These are phyloP conservation scores for Philypnodon macrostomus DNA, from an alignment of 2,797 vertebrate genomes.

Conservation along the genomic window DNA sequence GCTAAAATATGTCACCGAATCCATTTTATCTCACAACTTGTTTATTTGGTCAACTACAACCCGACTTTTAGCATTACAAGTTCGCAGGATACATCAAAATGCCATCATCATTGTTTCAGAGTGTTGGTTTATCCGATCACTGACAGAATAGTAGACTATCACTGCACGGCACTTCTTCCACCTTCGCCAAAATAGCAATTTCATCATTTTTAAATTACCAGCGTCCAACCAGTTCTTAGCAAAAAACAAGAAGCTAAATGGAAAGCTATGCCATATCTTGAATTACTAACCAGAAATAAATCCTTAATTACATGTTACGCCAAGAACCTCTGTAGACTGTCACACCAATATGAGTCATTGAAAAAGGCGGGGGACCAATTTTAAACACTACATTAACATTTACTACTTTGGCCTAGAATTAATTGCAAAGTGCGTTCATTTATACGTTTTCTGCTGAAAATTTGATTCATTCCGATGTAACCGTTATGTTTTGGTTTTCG, in stretches of 20 bases:
- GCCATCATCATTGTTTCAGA: too few relatives aligned
- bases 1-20: too few relatives aligned
- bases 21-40: too few relatives aligned
- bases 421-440: conserved; percentile 15
- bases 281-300: conserved; percentile 61
- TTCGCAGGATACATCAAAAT: too few relatives aligned
- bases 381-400: conserved; percentile 36
- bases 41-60: too few relatives aligned
- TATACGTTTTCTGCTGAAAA: conserved; percentile 20
- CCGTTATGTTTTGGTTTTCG: conserved; percentile 30
- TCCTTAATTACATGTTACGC: conserved; percentile 62
- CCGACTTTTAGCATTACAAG: too few relatives aligned
- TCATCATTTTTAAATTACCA: background rate
- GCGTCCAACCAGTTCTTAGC: conserved; percentile 19
- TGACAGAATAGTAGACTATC: too few relatives aligned
- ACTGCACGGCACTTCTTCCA: too few relatives aligned
- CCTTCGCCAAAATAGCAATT: too few relatives aligned
- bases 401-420: conserved; percentile 14
- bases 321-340: conserved; percentile 24
- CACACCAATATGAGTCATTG: conserved; percentile 55
- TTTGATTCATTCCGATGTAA: conserved; percentile 32
- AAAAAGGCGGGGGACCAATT: conserved; percentile 31
- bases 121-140: too few relatives aligned
- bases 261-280: conserved; percentile 41
- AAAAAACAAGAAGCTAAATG: conserved; percentile 34